Evolutionary conservation across 2,113 vertebrate genomes (phyloP), one percentile per base, ranked within the genome.

Genomic region (Percopsis transmontana): DNA sequence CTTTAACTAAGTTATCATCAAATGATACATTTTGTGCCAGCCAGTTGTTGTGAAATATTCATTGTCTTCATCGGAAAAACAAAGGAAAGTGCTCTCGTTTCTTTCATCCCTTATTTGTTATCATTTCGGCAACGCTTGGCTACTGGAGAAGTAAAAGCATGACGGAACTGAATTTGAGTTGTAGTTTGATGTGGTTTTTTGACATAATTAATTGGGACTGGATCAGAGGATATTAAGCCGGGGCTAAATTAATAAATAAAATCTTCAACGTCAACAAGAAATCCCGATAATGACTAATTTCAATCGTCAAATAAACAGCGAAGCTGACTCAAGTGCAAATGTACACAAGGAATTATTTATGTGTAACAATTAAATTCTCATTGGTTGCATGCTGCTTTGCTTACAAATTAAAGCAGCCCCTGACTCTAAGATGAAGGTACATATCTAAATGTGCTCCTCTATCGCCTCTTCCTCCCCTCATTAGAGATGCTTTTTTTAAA

Each of bases 341-440:
- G 87, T 95, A 92, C 91, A 92, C 91, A 95, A 92, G 93, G 93
- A 95, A 95, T 96, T 95, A 95, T 96, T 96, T 94, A 95, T 92
- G 92, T 89, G 91, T 93, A 94, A 95, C 91, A 95, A 95, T 94
- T 93, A 92, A 95, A 95, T 95, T 94, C 93, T 94, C 87, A 92
- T 93, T 91, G 92, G 93, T 93, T 92, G 85, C 87, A 85, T 92
- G 89, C 92, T 94, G 93, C 91, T 93, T 93, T 95, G 94, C 92
- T 94, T 94, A 92, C 93, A 94, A 95, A 94, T 94, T 86, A 88
- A 91, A 90, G 88, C 86, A 80, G 82, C 79, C 66, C 67, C 77
- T 77, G 77, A 87, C 88, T 89, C 83, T 88, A 88, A 91, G 88
- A 90, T 90, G 92, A 90, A 91, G 87, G 87, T 87, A 89, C 89